Base-by-base conservation (phyloP, 1,140 invertebrate genomes). In the Goniozus legneri region DNA sequence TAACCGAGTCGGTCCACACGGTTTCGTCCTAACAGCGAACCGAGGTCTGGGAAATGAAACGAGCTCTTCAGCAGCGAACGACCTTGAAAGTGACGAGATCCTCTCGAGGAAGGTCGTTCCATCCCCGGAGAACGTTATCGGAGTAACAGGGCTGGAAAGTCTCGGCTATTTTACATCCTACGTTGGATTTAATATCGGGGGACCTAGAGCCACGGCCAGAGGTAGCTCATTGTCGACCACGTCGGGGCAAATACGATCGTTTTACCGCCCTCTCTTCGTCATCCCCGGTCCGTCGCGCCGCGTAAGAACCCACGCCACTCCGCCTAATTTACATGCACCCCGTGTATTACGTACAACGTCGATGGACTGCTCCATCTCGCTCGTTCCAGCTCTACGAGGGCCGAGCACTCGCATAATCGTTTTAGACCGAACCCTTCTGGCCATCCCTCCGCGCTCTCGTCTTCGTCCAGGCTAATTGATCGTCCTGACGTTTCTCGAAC, bases 241-340 rank as follows among this genome's bases (percentile, higher is more conserved):
- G 42, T 20, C n/a, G 32, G 33, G 36, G 41, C 44, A 47, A 52
- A 48, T 22, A 45, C 44, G 53, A 50, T 56, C 51, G 46, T 50
- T 50, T 54, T 43, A 50, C 47, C 30, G 43, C 20, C 44, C 49
- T 47, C 33, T 21, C 44, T 19, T 8, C 27, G 33, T 7, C 24
- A 12, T 12, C 24, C 24, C 6, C 27, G 21, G 39, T 30, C 18
- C 43, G 21, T 30, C 21, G 33, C 44, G 43, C 21, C 19, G 34
- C 32, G 52, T 54, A 54, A 47, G 47, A 54, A 54, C 43, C 44
- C 43, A 14, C 31, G 27, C 38, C 40, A 43, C 37, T 43, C 20
- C 54, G 41, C 8, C 50, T 43, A 53, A 54, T 44, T 54, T 53
- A 43, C 51, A 56, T 50, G 41, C 44, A 40, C 44, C 34, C 40